Percentiles rank a stretch among this genome's conserved stretches.
Evolutionary conservation across 2,113 vertebrate species (phyloP).

Genomic region (Cichladusa arquata): DNA sequence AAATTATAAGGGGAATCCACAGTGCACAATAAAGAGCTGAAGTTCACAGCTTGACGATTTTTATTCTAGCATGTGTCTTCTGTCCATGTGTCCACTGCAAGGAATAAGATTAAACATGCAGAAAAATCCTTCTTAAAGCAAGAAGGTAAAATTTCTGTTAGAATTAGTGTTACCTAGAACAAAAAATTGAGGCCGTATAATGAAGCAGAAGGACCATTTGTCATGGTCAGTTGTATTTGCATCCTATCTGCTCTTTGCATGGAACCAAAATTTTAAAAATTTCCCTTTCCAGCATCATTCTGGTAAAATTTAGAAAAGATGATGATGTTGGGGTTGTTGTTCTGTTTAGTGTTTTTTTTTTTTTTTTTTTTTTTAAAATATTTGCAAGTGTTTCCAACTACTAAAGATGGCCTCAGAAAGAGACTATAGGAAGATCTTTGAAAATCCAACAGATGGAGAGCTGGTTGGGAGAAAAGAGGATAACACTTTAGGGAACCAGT

Average conservation of each 20-base stretch:
- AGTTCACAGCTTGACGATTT: neutral
- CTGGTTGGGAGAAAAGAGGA: neutral
- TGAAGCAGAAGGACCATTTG: neutral
- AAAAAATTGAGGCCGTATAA: neutral
- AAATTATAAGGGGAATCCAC: neutral
- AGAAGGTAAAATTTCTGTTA: neutral
- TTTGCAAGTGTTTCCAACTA: neutral
- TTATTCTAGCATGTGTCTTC: neutral
- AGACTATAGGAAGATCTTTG: neutral
- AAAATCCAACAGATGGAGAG: neutral
- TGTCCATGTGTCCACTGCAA: neutral
- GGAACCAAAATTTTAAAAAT: neutral
- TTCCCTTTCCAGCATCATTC: neutral
- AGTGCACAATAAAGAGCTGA: fast-evolving
- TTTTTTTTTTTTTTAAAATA: neutral
- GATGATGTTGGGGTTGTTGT: neutral
- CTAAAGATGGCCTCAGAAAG: neutral
- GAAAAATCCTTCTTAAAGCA: neutral
- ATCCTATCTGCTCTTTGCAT: neutral
- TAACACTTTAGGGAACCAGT: neutral
- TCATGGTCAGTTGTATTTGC: neutral
- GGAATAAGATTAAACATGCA: neutral
- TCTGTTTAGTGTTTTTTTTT: no score
- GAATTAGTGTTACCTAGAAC: neutral
- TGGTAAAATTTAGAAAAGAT: neutral